Percentiles rank a stretch among this genome's conserved stretches.
phyloP scores from a whole-genome alignment of 2,797 vertebrate genomes.

The Tragelaphus oryx region DNA sequence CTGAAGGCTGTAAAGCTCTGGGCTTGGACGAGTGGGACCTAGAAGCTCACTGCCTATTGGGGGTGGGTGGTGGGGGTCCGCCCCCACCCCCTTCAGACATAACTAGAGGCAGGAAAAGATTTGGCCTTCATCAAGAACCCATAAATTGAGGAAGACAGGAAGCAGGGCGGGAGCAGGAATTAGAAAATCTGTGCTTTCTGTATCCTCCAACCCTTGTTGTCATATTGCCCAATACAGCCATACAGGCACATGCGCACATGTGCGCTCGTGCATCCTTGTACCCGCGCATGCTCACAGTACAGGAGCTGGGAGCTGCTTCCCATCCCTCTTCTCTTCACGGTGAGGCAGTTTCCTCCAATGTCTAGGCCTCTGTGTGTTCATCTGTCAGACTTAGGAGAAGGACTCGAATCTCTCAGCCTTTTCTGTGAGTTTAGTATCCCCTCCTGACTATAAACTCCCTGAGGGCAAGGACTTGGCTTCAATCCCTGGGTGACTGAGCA shows the following conservation, averaged over 20 bases:
- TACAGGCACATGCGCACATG: not conserved
- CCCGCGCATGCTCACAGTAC: not conserved
- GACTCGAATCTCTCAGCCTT: not conserved
- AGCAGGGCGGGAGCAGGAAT: not conserved
- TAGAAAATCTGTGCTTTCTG: not conserved
- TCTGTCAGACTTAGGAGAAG: not conserved
- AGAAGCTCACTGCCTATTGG: not conserved
- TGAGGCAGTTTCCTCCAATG: not conserved
- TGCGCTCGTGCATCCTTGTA: accelerated
- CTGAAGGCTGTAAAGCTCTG: not conserved
- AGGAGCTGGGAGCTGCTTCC: not conserved
- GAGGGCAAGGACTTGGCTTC: not conserved
- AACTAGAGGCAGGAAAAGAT: not conserved
- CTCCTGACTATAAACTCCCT: not conserved
- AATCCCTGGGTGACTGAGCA: not conserved
- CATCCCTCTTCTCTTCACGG: accelerated
- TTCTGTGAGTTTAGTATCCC: not conserved
- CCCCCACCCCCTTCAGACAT: not conserved
- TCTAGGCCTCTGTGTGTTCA: not conserved
- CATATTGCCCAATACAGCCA: not conserved
- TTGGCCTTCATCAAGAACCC: not conserved
- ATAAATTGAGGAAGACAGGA: not conserved
- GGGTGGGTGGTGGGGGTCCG: not conserved
- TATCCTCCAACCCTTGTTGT: not conserved
- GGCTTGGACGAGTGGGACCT: not conserved